Base-by-base conservation (phyloP, 1,140 invertebrate genomes). In the Watersipora subatra region DNA sequence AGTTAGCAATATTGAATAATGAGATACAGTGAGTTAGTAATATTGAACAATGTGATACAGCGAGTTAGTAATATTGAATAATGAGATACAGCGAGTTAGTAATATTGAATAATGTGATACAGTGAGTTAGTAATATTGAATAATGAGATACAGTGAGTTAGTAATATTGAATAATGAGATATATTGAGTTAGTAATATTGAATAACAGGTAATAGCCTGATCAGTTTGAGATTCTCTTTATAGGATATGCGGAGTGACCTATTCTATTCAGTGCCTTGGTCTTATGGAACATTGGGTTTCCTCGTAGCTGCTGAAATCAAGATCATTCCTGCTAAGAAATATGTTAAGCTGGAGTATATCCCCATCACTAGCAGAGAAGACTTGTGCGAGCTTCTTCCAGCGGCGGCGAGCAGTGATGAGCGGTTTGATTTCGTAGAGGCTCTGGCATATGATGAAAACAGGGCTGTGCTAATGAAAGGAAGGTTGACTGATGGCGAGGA, bases 261-360 rank as follows among this genome's bases (percentile, higher is more conserved):
- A 12, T 92, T 87, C 75, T 87, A 89, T 75, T 81, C 87, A 1
- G 81, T 91, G 2, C 89, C 89, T 0, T 91, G 89, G 89, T 90
- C 89, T 0, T 88, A 92, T 77, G 90, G 90, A 12, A 91, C 89
- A 2, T 78, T 92, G 7, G 89, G 89, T n/a, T 89, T 92, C 73
- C 77, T 92, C 2, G 88, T 89, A 0, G 85, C 88, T 1, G 89
- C 86, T 1, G 86, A 88, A 71, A 85, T 92, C 24, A 82, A 84
- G 75, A 85, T 92, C 56, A 83, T 91, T 64, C 89, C 89, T 12
- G 86, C 87, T 19, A 80, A 83, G 65, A 81, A 81, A 70, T 85
- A 77, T 71, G 74, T 83, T 1, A 69, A 72, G 68, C 73, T 92
- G 19, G 82, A 87, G 55, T 92, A 92, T 76, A 76, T 83, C 15